phyloP scores from a whole-genome alignment of 1,140 invertebrate species.

The Temnothorax curvispinosus region DNA sequence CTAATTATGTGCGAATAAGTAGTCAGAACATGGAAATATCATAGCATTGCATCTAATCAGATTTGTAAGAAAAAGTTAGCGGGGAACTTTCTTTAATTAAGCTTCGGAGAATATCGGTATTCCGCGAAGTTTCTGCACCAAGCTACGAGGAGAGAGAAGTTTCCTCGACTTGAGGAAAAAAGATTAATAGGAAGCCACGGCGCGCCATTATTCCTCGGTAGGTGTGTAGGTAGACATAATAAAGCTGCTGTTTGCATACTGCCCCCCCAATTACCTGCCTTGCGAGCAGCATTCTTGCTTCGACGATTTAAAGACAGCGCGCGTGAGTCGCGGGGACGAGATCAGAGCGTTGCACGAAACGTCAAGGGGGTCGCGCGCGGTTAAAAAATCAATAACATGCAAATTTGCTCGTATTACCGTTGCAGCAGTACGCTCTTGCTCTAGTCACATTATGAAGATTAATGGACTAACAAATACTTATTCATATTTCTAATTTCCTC shows the following conservation, averaged over 20 bases:
- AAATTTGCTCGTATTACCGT: conserved; percentile 46
- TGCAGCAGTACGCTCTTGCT: conserved; percentile 12
- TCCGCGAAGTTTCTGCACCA: conserved; percentile 23
- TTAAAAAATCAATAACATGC: conserved; percentile 59
- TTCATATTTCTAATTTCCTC: conserved; percentile 25
- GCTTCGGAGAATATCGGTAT: conserved; percentile 35
- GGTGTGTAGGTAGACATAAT: conserved; percentile 38
- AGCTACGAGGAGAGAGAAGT: not conserved
- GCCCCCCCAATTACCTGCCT: conserved; percentile 18
- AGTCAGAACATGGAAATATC: conserved; percentile 15
- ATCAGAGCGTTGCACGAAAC: conserved; percentile 34
- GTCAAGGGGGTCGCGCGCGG: conserved; percentile 37
- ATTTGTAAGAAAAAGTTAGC: conserved; percentile 23
- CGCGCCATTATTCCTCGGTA: conserved; percentile 8
- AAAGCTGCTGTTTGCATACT: conserved; percentile 46
- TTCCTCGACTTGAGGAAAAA: conserved; percentile 9
- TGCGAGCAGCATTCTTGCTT: conserved; percentile 22
- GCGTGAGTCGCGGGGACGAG: conserved; percentile 12
- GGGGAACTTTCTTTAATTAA: conserved; percentile 48
- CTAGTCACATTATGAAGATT: conserved; percentile 46
- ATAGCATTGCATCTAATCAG: conserved; percentile 24
- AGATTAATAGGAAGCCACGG: conserved; percentile 11
- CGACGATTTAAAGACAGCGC: conserved; percentile 28
- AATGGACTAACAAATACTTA: conserved; percentile 14
- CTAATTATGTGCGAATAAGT: conserved; percentile 21